Evolutionary conservation across 2,797 vertebrate species (phyloP).

Genomic region (Mormyrus proboscirostris): DNA sequence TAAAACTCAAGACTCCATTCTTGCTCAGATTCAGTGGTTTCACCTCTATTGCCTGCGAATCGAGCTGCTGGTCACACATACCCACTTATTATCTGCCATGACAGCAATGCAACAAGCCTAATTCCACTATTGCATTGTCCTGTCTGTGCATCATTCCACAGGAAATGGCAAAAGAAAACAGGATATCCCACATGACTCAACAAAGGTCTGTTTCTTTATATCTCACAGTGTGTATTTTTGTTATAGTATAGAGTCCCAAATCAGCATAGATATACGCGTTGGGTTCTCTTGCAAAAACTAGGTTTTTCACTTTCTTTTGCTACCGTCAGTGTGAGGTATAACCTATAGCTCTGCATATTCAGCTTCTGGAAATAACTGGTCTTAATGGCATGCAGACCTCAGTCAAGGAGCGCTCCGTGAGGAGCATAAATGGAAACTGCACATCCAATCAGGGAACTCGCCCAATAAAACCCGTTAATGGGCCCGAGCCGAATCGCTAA

Average conservation of each 20-base stretch:
- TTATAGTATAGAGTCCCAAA: neutral
- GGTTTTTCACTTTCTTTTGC: neutral
- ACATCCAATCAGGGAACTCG: neutral
- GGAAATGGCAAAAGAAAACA: neutral
- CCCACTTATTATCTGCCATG: neutral
- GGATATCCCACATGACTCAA: neutral
- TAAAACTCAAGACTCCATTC: neutral
- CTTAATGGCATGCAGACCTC: neutral
- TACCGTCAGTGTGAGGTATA: neutral
- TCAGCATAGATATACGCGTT: neutral
- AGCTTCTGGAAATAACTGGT: neutral
- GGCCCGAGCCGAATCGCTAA: neutral
- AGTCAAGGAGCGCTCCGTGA: neutral
- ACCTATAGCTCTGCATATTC: neutral
- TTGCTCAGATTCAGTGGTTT: neutral
- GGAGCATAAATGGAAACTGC: neutral
- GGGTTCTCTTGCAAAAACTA: neutral
- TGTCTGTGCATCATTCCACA: neutral
- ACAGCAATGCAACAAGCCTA: neutral
- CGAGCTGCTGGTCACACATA: neutral
- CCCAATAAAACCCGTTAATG: neutral
- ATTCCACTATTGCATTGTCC: neutral
- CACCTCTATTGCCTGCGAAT: neutral
- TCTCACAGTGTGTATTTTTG: neutral
- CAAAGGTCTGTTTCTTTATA: neutral